Conservation (phyloP, 2,113 vertebrate genomes). For the Recurvirostra avosetta region DNA sequence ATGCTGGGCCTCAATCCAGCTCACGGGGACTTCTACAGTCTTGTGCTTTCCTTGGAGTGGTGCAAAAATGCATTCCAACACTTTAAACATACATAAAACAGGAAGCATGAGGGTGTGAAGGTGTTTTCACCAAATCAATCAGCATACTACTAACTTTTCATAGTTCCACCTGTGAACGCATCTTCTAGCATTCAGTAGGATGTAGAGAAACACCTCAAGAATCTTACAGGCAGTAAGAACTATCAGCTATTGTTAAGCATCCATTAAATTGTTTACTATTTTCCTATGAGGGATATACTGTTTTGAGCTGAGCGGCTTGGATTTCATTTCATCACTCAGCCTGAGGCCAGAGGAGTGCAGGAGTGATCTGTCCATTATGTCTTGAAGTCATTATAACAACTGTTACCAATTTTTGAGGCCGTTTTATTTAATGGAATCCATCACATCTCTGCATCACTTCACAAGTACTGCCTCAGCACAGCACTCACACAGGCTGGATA, state of each 20-base stretch:
- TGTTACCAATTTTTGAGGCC: background rate
- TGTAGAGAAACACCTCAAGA: background rate
- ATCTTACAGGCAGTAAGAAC: background rate
- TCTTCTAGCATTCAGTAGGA: background rate
- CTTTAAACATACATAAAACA: background rate
- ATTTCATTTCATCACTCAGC: constrained; percentile 16
- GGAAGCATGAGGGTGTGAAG: background rate
- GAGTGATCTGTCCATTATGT: background rate
- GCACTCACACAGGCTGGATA: background rate
- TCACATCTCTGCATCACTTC: background rate
- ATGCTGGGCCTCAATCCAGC: background rate
- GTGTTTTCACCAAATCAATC: background rate
- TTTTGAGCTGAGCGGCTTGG: background rate
- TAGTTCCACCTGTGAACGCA: background rate
- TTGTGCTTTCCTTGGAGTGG: background rate
- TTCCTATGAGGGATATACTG: background rate
- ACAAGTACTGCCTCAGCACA: background rate
- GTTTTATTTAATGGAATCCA: constrained; percentile 35
- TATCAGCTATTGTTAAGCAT: background rate
- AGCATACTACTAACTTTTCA: background rate
- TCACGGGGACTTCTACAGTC: background rate
- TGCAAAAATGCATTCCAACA: background rate
- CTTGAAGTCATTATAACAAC: constrained; percentile 17
- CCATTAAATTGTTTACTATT: background rate
- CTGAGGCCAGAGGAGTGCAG: background rate